A percentile compares a stretch with the other conserved stretches of the same genome.
These are phyloP conservation scores for Linyphia triangularis DNA, from an alignment of 2,888 invertebrate genomes.

Conservation along the genomic window DNA sequence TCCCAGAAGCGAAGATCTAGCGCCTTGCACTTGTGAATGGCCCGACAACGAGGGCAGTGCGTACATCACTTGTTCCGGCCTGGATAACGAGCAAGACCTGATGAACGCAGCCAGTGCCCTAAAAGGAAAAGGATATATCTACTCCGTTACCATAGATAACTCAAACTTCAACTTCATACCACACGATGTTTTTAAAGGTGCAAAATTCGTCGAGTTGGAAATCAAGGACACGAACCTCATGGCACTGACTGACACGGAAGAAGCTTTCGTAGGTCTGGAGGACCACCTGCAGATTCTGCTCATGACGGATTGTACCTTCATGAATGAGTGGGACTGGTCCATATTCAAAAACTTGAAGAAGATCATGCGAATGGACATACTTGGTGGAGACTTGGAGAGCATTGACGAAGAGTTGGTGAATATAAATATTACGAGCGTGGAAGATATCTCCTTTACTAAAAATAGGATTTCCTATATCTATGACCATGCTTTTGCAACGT, in stretches of 20 bases:
- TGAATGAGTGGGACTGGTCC: slow-evolving; percentile 63
- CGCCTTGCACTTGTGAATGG: slow-evolving; percentile 43
- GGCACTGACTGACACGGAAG: slow-evolving; percentile 53
- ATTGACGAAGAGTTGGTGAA: slow-evolving; percentile 37
- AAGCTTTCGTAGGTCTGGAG: slow-evolving; percentile 60
- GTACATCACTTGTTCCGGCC: slow-evolving; percentile 23
- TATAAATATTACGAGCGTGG: slow-evolving; percentile 5
- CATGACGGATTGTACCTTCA: slow-evolving; percentile 32
- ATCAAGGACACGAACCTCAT: slow-evolving; percentile 21
- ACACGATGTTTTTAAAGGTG: slow-evolving; percentile 32
- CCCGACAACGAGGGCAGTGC: not conserved
- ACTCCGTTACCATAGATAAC: slow-evolving; percentile 45
- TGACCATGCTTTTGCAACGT: slow-evolving; percentile 45
- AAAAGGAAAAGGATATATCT: not conserved
- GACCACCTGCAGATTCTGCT: slow-evolving; percentile 32
- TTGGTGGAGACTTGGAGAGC: slow-evolving; percentile 8
- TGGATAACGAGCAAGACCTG: slow-evolving; percentile 54
- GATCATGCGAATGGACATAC: slow-evolving; percentile 43
- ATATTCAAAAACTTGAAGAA: slow-evolving; percentile 45
- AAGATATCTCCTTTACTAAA: slow-evolving; percentile 9
- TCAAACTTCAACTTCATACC: slow-evolving; percentile 45
- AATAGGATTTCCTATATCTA: slow-evolving; percentile 35
- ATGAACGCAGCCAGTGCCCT: slow-evolving; percentile 16
- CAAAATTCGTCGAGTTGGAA: slow-evolving; percentile 30
- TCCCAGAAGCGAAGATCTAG: slow-evolving; percentile 71